phyloP scores from a whole-genome alignment of 2,797 vertebrate species.

The Petrocephalus schoutedeni region DNA sequence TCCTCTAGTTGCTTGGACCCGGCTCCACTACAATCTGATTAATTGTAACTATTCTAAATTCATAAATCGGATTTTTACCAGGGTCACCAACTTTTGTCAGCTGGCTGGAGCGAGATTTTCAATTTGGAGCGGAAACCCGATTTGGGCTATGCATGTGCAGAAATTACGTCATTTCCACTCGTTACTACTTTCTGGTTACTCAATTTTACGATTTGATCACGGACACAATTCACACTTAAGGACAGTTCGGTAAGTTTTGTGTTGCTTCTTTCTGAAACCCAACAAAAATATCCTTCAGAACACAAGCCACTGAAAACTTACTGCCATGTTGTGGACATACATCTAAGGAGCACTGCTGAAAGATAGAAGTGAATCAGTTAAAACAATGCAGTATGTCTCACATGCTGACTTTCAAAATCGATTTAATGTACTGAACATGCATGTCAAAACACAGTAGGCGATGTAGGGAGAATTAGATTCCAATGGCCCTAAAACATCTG shows the following conservation, averaged over 20 bases:
- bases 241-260: not conserved
- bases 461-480: not conserved
- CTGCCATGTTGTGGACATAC: not conserved
- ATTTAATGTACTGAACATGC: not conserved
- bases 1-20: no score
- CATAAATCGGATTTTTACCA: no score
- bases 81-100: no score
- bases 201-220: no score
- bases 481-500: not conserved
- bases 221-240: not conserved
- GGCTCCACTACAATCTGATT: no score
- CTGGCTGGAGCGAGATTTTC: no score
- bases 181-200: no score
- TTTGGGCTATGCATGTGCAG: no score
- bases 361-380: not conserved
- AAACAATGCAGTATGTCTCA: not conserved
- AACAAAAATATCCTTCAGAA: not conserved
- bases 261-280: not conserved
- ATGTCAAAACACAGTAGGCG: not conserved
- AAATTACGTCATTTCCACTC: no score
- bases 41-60: no score
- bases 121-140: no score
- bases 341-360: not conserved
- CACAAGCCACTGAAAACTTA: not conserved
- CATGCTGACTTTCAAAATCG: not conserved